Evolutionary conservation across 2,888 invertebrate species (phyloP).

Genomic region (Elysia crispata): DNA sequence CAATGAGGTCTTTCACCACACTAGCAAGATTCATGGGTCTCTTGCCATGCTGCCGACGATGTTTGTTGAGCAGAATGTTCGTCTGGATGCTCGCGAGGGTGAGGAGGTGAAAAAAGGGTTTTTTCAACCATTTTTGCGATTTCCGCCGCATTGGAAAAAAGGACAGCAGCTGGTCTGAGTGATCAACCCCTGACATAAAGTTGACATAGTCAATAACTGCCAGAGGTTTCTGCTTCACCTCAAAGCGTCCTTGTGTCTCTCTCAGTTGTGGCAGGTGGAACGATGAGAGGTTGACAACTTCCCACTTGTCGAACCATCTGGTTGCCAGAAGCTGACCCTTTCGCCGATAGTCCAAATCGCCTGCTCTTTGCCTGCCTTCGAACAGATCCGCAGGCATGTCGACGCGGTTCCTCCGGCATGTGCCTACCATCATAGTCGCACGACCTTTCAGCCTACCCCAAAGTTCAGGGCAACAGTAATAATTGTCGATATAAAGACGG

Average conservation of each 20-base stretch:
- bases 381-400: constrained; percentile 35
- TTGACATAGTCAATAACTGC: constrained; percentile 18
- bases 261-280: background rate
- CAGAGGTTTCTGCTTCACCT: constrained; percentile 23
- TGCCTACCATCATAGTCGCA: constrained; percentile 19
- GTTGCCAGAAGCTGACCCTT: background rate
- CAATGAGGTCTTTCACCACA: no score
- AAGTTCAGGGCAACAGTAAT: no score
- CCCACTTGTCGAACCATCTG: constrained; percentile 35
- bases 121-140: background rate
- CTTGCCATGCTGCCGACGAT: no score
- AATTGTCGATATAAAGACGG: no score
- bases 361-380: no score
- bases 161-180: constrained; percentile 26
- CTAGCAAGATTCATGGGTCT: no score
- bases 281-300: background rate
- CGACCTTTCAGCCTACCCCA: background rate
- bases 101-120: no score
- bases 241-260: background rate
- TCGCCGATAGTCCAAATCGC: no score
- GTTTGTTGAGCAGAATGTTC: no score
- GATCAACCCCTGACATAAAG: constrained; percentile 41
- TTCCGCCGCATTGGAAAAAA: constrained; percentile 32
- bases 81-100: no score
- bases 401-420: constrained; percentile 5